Conservation (phyloP, 2,888 invertebrate genomes). For the Poecilobothrus nobilitatus region DNA sequence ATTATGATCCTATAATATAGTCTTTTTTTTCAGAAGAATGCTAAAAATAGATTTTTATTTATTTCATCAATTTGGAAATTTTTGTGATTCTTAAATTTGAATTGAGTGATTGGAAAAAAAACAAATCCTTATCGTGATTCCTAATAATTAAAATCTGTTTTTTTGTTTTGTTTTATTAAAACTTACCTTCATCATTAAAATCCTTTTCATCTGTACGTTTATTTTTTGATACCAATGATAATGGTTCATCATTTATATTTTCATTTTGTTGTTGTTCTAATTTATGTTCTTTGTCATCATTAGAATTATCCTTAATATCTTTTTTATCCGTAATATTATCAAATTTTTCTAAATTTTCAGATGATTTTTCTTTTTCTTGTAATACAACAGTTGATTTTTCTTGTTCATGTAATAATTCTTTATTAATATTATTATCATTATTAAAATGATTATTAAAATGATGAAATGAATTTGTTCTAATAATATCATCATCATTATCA, state of each 20-base stretch:
- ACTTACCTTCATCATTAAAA: constrained; percentile 29
- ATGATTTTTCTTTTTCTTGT: not conserved
- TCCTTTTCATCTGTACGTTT: constrained; percentile 37
- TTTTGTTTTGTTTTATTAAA: too few relatives aligned
- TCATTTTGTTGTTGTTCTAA: constrained; percentile 8
- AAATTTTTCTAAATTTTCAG: not conserved
- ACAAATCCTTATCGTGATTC: too few relatives aligned
- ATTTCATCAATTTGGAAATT: too few relatives aligned
- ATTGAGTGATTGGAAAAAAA: too few relatives aligned
- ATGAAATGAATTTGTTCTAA: not conserved
- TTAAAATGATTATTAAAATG: not conserved
- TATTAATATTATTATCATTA: not conserved
- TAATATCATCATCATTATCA: too few relatives aligned
- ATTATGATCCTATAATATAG: too few relatives aligned
- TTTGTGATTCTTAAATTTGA: too few relatives aligned
- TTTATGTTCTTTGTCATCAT: too few relatives aligned
- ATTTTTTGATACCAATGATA: constrained; percentile 54
- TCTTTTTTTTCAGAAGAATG: too few relatives aligned
- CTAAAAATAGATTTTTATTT: too few relatives aligned
- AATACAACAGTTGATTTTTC: not conserved
- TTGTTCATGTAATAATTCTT: not conserved
- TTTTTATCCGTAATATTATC: not conserved
- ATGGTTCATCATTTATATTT: constrained; percentile 44
- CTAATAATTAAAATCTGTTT: too few relatives aligned
- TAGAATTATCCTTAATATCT: not conserved